These are phyloP conservation scores for Andrena cerasifolii DNA, from an alignment of 1,140 invertebrate species.

Conservation along the genomic window DNA sequence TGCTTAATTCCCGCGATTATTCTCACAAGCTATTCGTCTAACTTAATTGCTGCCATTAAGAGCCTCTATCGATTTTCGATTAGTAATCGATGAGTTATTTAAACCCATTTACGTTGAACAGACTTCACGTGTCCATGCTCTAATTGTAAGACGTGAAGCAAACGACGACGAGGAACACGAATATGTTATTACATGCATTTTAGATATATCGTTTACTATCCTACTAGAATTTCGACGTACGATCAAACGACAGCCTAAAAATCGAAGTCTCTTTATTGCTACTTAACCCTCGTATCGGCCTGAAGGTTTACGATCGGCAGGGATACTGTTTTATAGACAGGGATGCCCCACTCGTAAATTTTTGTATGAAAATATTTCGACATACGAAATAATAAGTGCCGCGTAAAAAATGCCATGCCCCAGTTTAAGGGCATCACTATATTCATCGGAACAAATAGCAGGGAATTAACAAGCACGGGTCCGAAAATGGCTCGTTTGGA, in stretches of 20 bases:
- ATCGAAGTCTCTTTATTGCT: background rate
- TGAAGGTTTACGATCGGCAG: slow-evolving; percentile 34
- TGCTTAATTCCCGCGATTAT: background rate
- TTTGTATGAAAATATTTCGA: slow-evolving; percentile 26
- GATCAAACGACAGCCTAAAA: background rate
- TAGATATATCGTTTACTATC: background rate
- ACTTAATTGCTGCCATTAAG: background rate
- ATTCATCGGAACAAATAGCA: background rate
- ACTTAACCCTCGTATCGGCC: background rate
- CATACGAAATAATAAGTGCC: too few relatives aligned
- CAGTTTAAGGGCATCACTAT: background rate
- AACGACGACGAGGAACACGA: background rate
- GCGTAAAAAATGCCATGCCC: background rate
- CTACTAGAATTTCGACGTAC: background rate
- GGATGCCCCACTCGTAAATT: slow-evolving; percentile 43
- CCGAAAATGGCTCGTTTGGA: background rate
- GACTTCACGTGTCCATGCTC: background rate
- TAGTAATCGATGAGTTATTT: slow-evolving; percentile 1
- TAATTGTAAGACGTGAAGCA: background rate
- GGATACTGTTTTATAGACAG: slow-evolving; percentile 15
- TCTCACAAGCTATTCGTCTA: background rate
- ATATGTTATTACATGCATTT: background rate
- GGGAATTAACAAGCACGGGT: too few relatives aligned
- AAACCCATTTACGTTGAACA: background rate
- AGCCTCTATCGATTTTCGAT: slow-evolving; percentile 12